Percentiles rank a stretch among this genome's conserved stretches.
Evolutionary conservation across 2,797 vertebrate species (phyloP).

Genomic region (Takifugu rubripes): DNA sequence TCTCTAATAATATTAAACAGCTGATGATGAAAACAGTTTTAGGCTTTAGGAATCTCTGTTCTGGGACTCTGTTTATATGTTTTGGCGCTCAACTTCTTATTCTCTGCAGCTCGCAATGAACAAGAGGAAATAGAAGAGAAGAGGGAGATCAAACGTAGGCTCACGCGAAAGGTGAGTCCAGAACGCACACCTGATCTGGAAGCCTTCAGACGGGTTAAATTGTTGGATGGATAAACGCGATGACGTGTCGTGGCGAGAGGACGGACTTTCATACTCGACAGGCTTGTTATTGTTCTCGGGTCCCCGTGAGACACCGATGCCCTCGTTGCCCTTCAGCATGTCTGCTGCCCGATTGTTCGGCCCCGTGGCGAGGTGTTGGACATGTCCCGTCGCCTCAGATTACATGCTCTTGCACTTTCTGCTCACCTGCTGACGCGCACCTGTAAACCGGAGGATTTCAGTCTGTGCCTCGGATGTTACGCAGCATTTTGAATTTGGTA

Average conservation of each 20-base stretch:
- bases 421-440: conserved; percentile 43
- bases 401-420: conserved; percentile 43
- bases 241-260: conserved; percentile 41
- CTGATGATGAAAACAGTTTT: conserved; percentile 43
- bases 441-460: conserved; percentile 19
- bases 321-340: conserved; percentile 57
- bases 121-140: conserved; percentile 98
- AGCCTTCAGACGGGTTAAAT: conserved; percentile 16
- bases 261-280: conserved; percentile 4
- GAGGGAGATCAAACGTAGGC: conserved; percentile 92
- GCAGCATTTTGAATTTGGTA: too few species aligned
- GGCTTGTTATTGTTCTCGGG: conserved; percentile 6
- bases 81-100: conserved; percentile 14
- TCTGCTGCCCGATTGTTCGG: conserved; percentile 45
- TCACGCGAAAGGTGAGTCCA: conserved; percentile 90
- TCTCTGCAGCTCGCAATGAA: conserved; percentile 91
- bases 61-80: conserved; percentile 10
- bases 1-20: conserved; percentile 48
- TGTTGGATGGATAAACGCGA: conserved; percentile 29
- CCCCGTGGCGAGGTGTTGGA: conserved; percentile 55
- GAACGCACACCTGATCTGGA: conserved; percentile 22
- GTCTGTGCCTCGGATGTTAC: background rate
- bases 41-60: conserved; percentile 30
- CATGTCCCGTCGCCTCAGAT: conserved; percentile 49
- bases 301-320: conserved; percentile 31